phyloP scores from a whole-genome alignment of 2,888 invertebrate genomes.

The Lordiphosa fenestrarum region DNA sequence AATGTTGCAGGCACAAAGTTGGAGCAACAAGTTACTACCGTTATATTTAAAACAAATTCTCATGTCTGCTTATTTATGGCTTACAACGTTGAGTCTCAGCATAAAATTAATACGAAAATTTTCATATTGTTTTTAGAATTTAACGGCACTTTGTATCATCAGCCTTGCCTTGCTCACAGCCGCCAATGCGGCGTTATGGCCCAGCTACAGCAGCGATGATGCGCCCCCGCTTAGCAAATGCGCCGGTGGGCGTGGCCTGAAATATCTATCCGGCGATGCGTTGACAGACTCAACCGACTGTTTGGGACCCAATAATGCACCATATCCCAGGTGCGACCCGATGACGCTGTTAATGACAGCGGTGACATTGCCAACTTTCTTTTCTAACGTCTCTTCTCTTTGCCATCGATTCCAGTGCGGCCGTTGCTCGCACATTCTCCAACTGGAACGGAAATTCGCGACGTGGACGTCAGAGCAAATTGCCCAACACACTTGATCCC shows the following conservation, averaged over 20 bases:
- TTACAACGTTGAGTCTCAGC: too few species aligned
- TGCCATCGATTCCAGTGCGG: constrained; percentile 82
- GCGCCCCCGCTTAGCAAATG: constrained; percentile 80
- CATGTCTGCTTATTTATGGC: too few species aligned
- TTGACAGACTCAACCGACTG: constrained; percentile 88
- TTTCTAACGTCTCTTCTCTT: constrained; percentile 75
- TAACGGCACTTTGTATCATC: constrained; percentile 76
- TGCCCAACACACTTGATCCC: constrained; percentile 87
- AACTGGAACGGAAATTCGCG: constrained; percentile 86
- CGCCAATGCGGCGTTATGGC: constrained; percentile 77
- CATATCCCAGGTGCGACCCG: constrained; percentile 89
- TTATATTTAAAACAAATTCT: too few species aligned
- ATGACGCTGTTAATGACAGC: constrained; percentile 2
- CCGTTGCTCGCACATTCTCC: constrained; percentile 87
- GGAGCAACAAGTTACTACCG: too few species aligned
- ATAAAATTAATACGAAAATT: not conserved
- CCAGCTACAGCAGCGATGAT: constrained; percentile 74
- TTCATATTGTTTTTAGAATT: constrained; percentile 55
- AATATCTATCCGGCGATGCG: constrained; percentile 94
- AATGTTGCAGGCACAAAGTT: too few species aligned
- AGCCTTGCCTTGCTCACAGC: constrained; percentile 63
- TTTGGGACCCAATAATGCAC: constrained; percentile 89
- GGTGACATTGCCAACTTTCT: constrained; percentile 42
- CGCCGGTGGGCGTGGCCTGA: constrained; percentile 85
- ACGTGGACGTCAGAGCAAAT: constrained; percentile 84